Evolutionary conservation across 2,888 invertebrate species (phyloP), one percentile per base, ranked within the genome.

Genomic region (Heliothis peltigera): DNA sequence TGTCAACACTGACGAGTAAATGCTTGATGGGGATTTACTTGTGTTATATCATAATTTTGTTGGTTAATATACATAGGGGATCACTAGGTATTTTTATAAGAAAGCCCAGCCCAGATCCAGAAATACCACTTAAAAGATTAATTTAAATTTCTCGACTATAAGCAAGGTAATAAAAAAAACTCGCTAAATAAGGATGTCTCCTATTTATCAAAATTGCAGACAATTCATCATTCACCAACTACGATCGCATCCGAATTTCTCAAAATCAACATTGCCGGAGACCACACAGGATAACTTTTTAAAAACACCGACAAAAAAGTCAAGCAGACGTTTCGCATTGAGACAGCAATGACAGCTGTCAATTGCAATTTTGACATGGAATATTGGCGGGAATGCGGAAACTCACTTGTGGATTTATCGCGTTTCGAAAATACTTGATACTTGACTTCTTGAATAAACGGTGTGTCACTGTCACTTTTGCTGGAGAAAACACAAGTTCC

Each of bases 281-380:
- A 77, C 80, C 78, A 81, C 83, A 83, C 83, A 79, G 56, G 69
- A 35, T 60, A 76, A 55, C 52, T 64, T 74, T 75, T 72, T 65
- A 60, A 46, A 74, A 70, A 53, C 58, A 54, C 53, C 47, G 51
- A 70, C 73, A 79, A 70, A 75, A 83, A 79, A 62, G 67, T 57
- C 71, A 64, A 71, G 48, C 53, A 65, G 72, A 35, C 63, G 48
- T 79, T 84, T 77, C 68, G 59, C 64, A 84, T 81, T 83, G 83
- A 72, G 75, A 51, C 53, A 35, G 49, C 71, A 73, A 75, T 84
- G 81, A 83, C 84, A 84, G 80, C 82, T 83, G 84, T 83, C 84
- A 84, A 71, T 83, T 79, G 69, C 66, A 69, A 71, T 78, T 75
- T 83, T 78, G 64, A 70, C 59, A 72, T 78, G 57, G 52, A 73